These are phyloP conservation scores for Drosophila greeni DNA, from an alignment of 2,888 invertebrate genomes.

Conservation along the genomic window DNA sequence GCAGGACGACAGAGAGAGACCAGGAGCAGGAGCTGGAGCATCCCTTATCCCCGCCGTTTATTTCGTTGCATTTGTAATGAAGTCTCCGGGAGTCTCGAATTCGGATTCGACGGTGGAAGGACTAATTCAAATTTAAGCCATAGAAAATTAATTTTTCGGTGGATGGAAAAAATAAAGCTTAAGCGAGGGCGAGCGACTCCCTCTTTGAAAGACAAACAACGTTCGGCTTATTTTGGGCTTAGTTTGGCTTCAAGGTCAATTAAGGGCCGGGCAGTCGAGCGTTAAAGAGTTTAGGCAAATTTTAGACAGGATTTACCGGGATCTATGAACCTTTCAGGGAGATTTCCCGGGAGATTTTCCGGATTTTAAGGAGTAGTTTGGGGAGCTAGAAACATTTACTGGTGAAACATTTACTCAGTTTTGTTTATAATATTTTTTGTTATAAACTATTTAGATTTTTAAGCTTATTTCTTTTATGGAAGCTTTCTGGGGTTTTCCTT, in stretches of 20 bases:
- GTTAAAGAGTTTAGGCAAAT: slow-evolving; percentile 32
- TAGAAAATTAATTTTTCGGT: slow-evolving; percentile 42
- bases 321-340: background rate
- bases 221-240: slow-evolving; percentile 26
- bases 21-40: too few relatives aligned
- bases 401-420: too few relatives aligned
- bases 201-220: slow-evolving; percentile 15
- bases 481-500: background rate
- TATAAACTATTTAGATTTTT: background rate
- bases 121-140: slow-evolving; percentile 67
- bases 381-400: background rate
- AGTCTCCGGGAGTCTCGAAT: slow-evolving; percentile 19
- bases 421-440: background rate
- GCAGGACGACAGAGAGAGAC: background rate
- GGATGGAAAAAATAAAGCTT: background rate
- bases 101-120: slow-evolving; percentile 7
- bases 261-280: slow-evolving; percentile 14
- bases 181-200: background rate
- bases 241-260: slow-evolving; percentile 26
- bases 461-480: too few relatives aligned
- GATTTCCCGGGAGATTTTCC: too few relatives aligned
- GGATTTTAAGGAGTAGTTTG: background rate
- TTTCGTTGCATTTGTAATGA: slow-evolving; percentile 54
- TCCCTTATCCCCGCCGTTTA: slow-evolving; percentile 9
- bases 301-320: background rate